Evolutionary conservation across 1,140 invertebrate genomes (phyloP), one percentile per base, ranked within the genome.

Genomic region (Ceratoteleas bidentatus): DNA sequence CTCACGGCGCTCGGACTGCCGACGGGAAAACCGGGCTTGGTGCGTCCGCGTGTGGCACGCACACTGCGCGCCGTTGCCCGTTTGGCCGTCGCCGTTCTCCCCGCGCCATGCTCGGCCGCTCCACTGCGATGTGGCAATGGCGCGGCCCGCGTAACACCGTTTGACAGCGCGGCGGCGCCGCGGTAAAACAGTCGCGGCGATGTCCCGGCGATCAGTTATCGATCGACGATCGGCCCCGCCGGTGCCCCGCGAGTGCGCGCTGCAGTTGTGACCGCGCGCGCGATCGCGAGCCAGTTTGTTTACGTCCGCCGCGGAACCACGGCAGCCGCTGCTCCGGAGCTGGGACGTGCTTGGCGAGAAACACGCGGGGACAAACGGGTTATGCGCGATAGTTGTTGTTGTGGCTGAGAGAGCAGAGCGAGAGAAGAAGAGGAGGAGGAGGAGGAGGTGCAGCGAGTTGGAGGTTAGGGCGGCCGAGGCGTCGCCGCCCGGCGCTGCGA

Each of bases 61-160:
- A n/a, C n/a, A n/a, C n/a, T n/a, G n/a, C n/a, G n/a, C n/a, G n/a
- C n/a, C n/a, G n/a, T n/a, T n/a, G n/a, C n/a, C n/a, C n/a, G n/a
- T n/a, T n/a, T n/a, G n/a, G n/a, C n/a, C n/a, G n/a, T n/a, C n/a
- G 57, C 68, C 68, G 61, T 72, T 57, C 68, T 50, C 64, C 50
- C 65, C 65, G 65, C 49, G 68, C 56, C 56, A 57, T 70, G n/a
- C n/a, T n/a, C n/a, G n/a, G n/a, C n/a, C n/a, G n/a, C n/a, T n/a
- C n/a, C n/a, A n/a, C n/a, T n/a, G 68, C 34, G 72, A 75, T 75
- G 61, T 75, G 72, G 72, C 72, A 75, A 75, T 75, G 72, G 72
- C 72, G 72, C 72, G 72, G 72, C 54, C 61, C 54, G 72, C 62
- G 72, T 60, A 65, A 58, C 61, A 75, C 72, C 72, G 62, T 75